phyloP scores from a whole-genome alignment of 2,797 vertebrate genomes.

The Percopsis omiscomaycus region DNA sequence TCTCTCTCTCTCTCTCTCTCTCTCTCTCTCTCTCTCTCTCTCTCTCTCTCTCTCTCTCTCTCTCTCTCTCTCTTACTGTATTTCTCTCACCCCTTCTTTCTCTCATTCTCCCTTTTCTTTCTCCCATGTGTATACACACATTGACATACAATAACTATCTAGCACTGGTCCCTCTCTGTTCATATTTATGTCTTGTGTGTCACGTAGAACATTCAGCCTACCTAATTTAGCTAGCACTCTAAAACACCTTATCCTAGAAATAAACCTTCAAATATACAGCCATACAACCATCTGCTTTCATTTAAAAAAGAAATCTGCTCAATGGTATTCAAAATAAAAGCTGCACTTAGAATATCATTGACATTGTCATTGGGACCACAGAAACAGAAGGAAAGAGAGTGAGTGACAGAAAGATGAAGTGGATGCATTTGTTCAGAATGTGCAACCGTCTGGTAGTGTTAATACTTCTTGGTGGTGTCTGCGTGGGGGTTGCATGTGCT shows the following conservation, averaged over 20 bases:
- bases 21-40: too few species aligned
- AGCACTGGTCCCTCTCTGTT: constrained; percentile 14
- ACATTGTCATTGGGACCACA: constrained; percentile 5
- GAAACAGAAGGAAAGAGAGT: constrained; percentile 3
- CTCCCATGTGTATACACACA: too few species aligned
- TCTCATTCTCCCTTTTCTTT: too few species aligned
- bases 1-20: too few species aligned
- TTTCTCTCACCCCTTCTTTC: too few species aligned
- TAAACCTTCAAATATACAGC: constrained; percentile 23
- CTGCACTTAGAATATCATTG: constrained; percentile 4
- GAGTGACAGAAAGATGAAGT: constrained; percentile 1
- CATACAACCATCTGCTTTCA: constrained; percentile 18
- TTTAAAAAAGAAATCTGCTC: constrained; percentile 23
- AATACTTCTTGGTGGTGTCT: not conserved
- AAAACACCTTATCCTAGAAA: constrained; percentile 35
- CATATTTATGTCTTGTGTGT: constrained; percentile 9
- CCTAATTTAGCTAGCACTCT: constrained; percentile 17
- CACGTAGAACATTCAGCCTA: constrained; percentile 12
- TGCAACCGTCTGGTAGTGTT: constrained; percentile 37
- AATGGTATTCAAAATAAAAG: constrained; percentile 25
- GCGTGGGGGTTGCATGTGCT: not conserved
- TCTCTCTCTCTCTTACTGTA: too few species aligned
- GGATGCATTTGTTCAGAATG: not conserved
- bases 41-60: too few species aligned
- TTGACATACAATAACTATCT: too few species aligned